Conservation (phyloP, 2,113 vertebrate species). For the Eurystomus gularis region DNA sequence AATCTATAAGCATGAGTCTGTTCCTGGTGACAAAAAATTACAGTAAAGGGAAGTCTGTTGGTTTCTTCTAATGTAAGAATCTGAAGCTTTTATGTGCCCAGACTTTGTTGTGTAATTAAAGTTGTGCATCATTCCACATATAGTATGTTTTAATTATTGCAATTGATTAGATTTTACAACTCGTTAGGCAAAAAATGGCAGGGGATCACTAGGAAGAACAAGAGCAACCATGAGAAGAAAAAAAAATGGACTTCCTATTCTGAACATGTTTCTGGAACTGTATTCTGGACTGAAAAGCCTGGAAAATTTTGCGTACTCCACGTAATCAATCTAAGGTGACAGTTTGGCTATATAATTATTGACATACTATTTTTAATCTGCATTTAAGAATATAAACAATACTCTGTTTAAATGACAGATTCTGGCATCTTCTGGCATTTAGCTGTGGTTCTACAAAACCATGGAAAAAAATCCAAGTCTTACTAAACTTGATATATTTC, state of each 20-base stretch:
- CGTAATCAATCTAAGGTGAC: background rate
- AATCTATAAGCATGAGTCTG: background rate
- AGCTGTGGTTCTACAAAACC: background rate
- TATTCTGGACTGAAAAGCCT: background rate
- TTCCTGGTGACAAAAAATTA: background rate
- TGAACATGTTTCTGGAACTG: background rate
- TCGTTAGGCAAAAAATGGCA: background rate
- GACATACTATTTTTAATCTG: background rate
- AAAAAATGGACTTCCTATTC: background rate
- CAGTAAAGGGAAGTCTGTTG: background rate
- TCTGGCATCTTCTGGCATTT: background rate
- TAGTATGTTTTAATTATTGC: slow-evolving; percentile 19
- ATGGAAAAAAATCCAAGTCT: background rate
- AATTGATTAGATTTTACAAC: slow-evolving; percentile 30
- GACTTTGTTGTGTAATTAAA: background rate
- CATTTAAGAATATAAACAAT: background rate
- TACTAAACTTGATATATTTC: background rate
- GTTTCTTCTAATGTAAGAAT: background rate
- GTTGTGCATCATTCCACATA: background rate
- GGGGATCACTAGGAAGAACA: background rate
- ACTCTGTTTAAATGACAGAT: background rate
- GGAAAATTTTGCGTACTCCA: background rate
- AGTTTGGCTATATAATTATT: background rate
- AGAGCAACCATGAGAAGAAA: background rate
- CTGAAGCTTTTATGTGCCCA: background rate